Evolutionary conservation across 2,888 invertebrate genomes (phyloP), one percentile per base, ranked within the genome.

Genomic region (Synergus laeviventris): DNA sequence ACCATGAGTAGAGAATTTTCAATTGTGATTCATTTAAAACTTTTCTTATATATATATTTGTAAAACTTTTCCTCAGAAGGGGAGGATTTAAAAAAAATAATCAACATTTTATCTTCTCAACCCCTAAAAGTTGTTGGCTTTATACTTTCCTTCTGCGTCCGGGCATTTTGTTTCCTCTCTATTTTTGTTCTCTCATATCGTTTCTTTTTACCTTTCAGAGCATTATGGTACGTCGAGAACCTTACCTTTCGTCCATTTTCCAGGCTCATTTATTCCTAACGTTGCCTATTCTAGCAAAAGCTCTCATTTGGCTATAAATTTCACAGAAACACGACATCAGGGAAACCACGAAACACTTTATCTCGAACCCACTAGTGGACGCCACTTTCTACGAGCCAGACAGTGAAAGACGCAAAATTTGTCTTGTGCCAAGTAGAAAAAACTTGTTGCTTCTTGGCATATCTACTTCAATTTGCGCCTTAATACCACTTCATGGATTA

Each of bases 211-310:
- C 36, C n/a, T 76, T 31, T 66, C 59, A 73, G 77, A 39, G 45
- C 9, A 75, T 75, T 49, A 74, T 56, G 62, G 54, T 61, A 59
- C 61, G 49, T 61, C 61, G 62, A 73, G 62, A 64, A 75, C 75
- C 45, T 54, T 62, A 56, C 59, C 74, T 75, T 59, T 54, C 38
- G 61, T 76, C 76, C 73, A 70, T 39, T 76, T 70, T 73, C 66
- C 61, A 59, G 73, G 74, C 77, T 79, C 78, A 76, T 79, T 82
- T 78, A 78, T 77, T 74, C 64, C 73, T 75, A 74, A 78, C 78
- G 77, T 75, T 74, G 70, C 16, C 64, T 61, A 76, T 73, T 76
- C 60, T 45, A 70, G 61, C 60, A 49, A 31, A 45, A 45, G 70
- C 45, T 70, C 45, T 31, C 31, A 24, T 42, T 70, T 70, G 31